A percentile compares a stretch with the other conserved stretches of the same genome.
phyloP scores from a whole-genome alignment of 2,113 vertebrate genomes.

The Natator depressus region DNA sequence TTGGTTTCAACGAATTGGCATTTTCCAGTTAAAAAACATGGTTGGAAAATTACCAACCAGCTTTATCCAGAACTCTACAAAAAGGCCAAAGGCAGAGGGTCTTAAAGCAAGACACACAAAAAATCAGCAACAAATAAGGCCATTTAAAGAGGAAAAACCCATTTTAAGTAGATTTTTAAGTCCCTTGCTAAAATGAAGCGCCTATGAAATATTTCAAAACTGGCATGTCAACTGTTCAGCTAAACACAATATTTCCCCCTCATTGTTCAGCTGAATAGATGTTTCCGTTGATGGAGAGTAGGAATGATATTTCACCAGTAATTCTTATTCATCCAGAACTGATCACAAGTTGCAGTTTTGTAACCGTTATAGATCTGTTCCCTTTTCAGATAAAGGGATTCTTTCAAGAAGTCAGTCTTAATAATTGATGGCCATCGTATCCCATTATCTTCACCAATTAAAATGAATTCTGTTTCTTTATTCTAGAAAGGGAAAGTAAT shows the following conservation, averaged over 20 bases:
- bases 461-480: not conserved
- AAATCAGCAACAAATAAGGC: not conserved
- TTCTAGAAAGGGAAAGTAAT: not conserved
- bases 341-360: not conserved
- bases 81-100: not conserved
- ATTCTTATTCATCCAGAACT: not conserved
- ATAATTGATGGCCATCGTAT: not conserved
- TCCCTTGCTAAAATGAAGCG: not conserved
- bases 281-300: not conserved
- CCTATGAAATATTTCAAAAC: not conserved
- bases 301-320: not conserved
- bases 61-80: not conserved
- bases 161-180: not conserved
- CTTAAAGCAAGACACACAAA: not conserved
- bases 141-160: not conserved
- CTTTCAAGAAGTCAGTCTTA: not conserved
- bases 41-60: not conserved
- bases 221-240: not conserved
- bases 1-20: not conserved
- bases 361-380: not conserved
- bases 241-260: not conserved
- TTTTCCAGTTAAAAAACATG: not conserved
- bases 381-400: not conserved
- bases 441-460: not conserved
- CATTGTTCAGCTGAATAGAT: not conserved